phyloP scores from a whole-genome alignment of 2,888 invertebrate genomes.

The Polymixis flavicincta region DNA sequence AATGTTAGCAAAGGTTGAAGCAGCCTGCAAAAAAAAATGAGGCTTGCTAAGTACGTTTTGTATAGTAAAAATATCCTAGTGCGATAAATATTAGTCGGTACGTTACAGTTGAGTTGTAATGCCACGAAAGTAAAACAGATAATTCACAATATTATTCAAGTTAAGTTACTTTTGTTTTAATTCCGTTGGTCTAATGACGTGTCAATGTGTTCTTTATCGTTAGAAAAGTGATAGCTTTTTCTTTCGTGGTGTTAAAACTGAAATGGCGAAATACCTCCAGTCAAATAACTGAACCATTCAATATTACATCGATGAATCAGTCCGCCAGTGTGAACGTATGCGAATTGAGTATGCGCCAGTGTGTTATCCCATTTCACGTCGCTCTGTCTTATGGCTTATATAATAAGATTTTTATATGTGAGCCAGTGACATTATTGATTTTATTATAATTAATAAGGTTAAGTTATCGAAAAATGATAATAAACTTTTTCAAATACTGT shows the following conservation, averaged over 20 bases:
- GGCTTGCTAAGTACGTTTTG: not conserved
- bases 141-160: not conserved
- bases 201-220: conserved; percentile 22
- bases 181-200: conserved; percentile 3
- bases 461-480: conserved; percentile 48
- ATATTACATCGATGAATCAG: conserved; percentile 11
- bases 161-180: conserved; percentile 14
- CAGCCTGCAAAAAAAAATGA: not conserved
- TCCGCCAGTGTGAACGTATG: conserved; percentile 35
- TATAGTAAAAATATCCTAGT: conserved; percentile 12
- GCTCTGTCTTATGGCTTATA: conserved; percentile 47
- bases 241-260: conserved; percentile 15
- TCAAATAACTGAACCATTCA: not conserved
- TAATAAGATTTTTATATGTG: conserved; percentile 36
- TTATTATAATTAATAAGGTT: conserved; percentile 51
- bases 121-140: conserved; percentile 19
- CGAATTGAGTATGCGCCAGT: conserved; percentile 14
- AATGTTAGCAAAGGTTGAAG: too few species aligned
- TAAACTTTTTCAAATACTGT: conserved; percentile 52
- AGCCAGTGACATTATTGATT: conserved; percentile 37
- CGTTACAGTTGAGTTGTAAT: not conserved
- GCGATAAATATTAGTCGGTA: conserved; percentile 13
- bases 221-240: conserved; percentile 5
- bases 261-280: not conserved
- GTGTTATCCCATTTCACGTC: conserved; percentile 45